Conservation (phyloP, 2,888 invertebrate species). For the Unio delphinus region DNA sequence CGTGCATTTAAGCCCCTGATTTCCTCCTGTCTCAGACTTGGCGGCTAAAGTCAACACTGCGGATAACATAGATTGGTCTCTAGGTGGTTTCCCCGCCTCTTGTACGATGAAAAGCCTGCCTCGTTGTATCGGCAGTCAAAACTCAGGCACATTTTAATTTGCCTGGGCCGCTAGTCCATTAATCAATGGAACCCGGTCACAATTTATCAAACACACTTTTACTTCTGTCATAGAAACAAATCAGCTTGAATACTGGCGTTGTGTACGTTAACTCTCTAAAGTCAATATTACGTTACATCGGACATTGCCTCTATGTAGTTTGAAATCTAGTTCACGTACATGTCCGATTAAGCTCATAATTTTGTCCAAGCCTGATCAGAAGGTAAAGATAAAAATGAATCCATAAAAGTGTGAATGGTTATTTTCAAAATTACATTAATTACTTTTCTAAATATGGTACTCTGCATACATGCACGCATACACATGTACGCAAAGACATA, state of each 20-base stretch:
- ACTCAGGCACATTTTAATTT: slow-evolving; percentile 5
- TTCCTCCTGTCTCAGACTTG: too few relatives aligned
- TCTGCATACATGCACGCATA: too few relatives aligned
- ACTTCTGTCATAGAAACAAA: slow-evolving; percentile 6
- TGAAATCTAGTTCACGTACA: neutral
- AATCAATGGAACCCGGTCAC: neutral
- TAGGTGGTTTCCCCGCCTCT: slow-evolving; percentile 8
- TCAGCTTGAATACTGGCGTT: neutral
- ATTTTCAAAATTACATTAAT: too few relatives aligned
- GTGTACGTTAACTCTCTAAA: slow-evolving; percentile 4
- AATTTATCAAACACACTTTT: slow-evolving; percentile 6
- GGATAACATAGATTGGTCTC: slow-evolving; percentile 4
- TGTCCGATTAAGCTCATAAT: neutral
- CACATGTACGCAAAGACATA: too few relatives aligned
- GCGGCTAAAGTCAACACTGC: too few relatives aligned
- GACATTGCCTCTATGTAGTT: neutral
- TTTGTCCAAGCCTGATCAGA: neutral
- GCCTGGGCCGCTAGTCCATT: slow-evolving; percentile 4
- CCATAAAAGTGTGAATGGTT: too few relatives aligned
- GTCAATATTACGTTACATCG: slow-evolving; percentile 3
- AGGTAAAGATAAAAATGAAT: too few relatives aligned
- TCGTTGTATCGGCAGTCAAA: neutral
- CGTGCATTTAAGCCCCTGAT: too few relatives aligned
- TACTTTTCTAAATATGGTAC: too few relatives aligned
- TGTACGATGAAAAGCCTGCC: slow-evolving; percentile 1